A percentile compares a stretch with the other conserved stretches of the same genome.
Evolutionary conservation across 2,797 vertebrate genomes (phyloP).

Genomic region (Myotis myotis): DNA sequence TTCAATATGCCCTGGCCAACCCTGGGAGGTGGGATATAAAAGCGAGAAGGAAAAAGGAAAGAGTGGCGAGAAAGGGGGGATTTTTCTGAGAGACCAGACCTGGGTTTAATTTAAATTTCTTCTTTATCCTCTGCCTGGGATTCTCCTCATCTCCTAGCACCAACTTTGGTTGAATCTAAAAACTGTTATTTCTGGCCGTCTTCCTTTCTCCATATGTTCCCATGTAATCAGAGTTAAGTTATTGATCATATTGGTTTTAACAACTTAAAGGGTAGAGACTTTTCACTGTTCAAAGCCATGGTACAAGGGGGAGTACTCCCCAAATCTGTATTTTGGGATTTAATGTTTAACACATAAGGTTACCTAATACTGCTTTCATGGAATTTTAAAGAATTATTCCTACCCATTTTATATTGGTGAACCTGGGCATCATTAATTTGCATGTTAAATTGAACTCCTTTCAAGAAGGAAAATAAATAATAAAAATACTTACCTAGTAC

Average conservation of each 20-base stretch:
- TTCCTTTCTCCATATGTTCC: not conserved
- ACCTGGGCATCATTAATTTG: not conserved
- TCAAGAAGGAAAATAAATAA: slow-evolving; percentile 16
- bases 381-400: not conserved
- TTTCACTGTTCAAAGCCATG: slow-evolving; percentile 12
- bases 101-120: not conserved
- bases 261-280: not conserved
- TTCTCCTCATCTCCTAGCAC: not conserved
- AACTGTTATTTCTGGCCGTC: not conserved
- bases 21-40: not conserved
- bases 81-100: not conserved
- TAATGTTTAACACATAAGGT: not conserved
- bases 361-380: not conserved
- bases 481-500: not conserved
- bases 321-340: not conserved
- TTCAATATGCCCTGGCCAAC: not conserved
- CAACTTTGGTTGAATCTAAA: not conserved
- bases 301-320: not conserved
- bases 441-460: not conserved
- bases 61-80: not conserved
- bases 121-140: not conserved
- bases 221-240: not conserved
- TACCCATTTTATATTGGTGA: not conserved
- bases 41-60: not conserved
- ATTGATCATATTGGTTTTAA: not conserved